Percentiles rank a stretch among this genome's conserved stretches.
Conservation (phyloP, 2,888 invertebrate genomes). For the Macropis europaea region DNA sequence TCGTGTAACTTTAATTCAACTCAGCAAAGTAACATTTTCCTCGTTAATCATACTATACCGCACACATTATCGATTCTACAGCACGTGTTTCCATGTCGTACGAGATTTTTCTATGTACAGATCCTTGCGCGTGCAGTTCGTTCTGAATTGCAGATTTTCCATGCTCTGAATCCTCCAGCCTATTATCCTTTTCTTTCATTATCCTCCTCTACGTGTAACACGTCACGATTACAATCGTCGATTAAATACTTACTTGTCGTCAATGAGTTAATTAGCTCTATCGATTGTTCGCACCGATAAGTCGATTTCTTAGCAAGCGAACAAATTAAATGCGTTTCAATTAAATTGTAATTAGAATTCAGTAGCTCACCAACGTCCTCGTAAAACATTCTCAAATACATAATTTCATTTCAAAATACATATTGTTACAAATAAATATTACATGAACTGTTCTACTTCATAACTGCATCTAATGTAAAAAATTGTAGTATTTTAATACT, state of each 20-base stretch:
- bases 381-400: no score
- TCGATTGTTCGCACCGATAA: conserved; percentile 12
- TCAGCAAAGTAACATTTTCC: background rate
- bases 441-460: no score
- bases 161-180: background rate
- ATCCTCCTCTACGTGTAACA: background rate
- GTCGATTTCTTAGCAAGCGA: background rate
- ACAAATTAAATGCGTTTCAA: conserved; percentile 13
- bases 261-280: conserved; percentile 31
- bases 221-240: conserved; percentile 33
- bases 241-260: conserved; percentile 32
- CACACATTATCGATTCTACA: background rate
- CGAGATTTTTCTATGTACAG: background rate
- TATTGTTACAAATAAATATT: no score
- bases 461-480: no score
- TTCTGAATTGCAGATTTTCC: conserved; percentile 32
- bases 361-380: no score
- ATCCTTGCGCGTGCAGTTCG: conserved; percentile 5
- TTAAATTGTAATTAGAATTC: conserved; percentile 1
- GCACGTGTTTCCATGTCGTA: conserved; percentile 3
- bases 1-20: no score
- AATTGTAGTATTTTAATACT: no score
- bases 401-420: no score
- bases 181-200: background rate
- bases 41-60: conserved; percentile 7